Conservation (phyloP, 2,888 invertebrate species). For the Ectemnius continuus region DNA sequence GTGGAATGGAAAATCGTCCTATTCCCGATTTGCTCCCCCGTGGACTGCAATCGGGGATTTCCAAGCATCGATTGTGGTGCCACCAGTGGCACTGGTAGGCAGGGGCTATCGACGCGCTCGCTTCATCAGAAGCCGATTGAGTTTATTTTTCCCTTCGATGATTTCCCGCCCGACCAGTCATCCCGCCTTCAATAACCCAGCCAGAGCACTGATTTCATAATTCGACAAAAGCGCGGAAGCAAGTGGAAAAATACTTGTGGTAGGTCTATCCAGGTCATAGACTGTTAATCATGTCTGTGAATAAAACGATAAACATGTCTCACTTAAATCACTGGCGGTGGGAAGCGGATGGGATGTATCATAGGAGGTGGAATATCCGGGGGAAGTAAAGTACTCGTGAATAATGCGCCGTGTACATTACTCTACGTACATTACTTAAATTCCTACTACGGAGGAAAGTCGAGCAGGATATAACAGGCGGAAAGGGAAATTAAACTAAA, state of each 20-base stretch:
- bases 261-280: too few species aligned
- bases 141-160: constrained; percentile 36
- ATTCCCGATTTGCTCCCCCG: constrained; percentile 31
- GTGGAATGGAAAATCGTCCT: constrained; percentile 42
- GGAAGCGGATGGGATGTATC: background rate
- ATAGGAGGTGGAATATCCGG: background rate
- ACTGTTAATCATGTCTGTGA: too few species aligned
- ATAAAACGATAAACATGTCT: too few species aligned
- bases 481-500: constrained; percentile 1
- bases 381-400: background rate
- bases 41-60: constrained; percentile 30
- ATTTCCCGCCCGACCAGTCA: constrained; percentile 6
- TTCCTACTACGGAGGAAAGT: background rate
- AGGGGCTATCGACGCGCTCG: constrained; percentile 6
- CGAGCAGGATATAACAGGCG: background rate
- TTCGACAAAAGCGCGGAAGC: too few species aligned
- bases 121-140: constrained; percentile 32
- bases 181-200: constrained; percentile 7
- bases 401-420: constrained; percentile 1
- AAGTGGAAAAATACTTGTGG: too few species aligned
- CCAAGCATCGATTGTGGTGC: constrained; percentile 28
- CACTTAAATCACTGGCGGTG: too few species aligned
- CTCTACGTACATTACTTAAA: constrained; percentile 2
- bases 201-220: too few species aligned
- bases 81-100: background rate